Evolutionary conservation across 1,140 invertebrate species (phyloP).

Genomic region (Pseudobourletiella spinata): DNA sequence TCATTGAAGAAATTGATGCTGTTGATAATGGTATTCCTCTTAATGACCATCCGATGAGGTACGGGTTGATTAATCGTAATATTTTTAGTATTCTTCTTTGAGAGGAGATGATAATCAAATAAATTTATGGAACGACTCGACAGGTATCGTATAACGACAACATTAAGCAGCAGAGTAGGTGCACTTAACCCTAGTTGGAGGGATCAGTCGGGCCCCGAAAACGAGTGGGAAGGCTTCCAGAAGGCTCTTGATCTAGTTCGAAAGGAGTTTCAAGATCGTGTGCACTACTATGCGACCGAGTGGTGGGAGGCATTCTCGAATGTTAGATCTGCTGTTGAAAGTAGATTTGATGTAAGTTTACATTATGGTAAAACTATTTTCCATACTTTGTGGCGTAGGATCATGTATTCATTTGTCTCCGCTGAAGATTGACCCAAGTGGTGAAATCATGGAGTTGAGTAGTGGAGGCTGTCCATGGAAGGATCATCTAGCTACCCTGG

Average conservation of each 20-base stretch:
- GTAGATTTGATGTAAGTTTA: constrained; percentile 50
- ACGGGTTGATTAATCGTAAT: neutral
- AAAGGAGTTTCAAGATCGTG: constrained; percentile 65
- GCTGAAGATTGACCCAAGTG: constrained; percentile 51
- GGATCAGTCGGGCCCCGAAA: constrained; percentile 44
- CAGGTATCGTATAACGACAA: constrained; percentile 69
- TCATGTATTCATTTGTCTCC: no score
- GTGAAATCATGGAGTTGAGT: constrained; percentile 66
- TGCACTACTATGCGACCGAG: constrained; percentile 57
- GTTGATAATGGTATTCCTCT: constrained; percentile 66
- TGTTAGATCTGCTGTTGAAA: constrained; percentile 60
- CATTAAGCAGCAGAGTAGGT: constrained; percentile 63
- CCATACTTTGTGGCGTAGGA: no score
- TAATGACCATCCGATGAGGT: constrained; percentile 28
- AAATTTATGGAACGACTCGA: no score
- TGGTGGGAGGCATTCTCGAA: constrained; percentile 54
- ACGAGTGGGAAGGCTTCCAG: constrained; percentile 49
- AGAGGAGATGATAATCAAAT: no score
- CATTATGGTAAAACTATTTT: no score
- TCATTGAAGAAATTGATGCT: constrained; percentile 90
- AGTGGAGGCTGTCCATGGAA: constrained; percentile 44
- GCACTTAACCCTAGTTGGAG: constrained; percentile 86
- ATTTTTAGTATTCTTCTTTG: no score
- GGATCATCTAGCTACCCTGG: constrained; percentile 72
- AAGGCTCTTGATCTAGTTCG: constrained; percentile 72